Percentiles rank a stretch among this genome's conserved stretches.
These are phyloP conservation scores for Ardeotis arabs DNA, from an alignment of 2,113 vertebrate species.

Conservation along the genomic window DNA sequence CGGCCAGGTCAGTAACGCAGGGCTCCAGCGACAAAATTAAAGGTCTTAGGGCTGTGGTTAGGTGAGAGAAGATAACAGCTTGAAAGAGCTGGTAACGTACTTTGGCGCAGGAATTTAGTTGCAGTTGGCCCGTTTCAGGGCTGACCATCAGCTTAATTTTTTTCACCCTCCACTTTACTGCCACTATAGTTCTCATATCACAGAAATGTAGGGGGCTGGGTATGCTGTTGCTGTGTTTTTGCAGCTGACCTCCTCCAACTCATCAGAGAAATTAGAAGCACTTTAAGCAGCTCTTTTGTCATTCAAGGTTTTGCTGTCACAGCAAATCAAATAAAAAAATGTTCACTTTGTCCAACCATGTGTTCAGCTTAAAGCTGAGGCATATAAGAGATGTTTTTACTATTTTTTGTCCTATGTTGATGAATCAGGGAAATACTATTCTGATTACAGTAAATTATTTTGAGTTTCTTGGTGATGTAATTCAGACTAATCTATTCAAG, in stretches of 20 bases:
- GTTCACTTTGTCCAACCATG: neutral
- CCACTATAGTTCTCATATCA: neutral
- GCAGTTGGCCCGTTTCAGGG: neutral
- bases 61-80: neutral
- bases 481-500: neutral
- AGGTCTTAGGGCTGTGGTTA: neutral
- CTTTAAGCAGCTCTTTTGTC: neutral
- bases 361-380: neutral
- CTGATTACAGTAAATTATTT: neutral
- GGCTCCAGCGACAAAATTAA: neutral
- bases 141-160: neutral
- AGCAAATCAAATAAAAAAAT: neutral
- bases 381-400: neutral
- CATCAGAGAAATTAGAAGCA: neutral
- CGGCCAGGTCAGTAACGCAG: fast-evolving
- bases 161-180: fast-evolving
- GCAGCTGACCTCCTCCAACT: neutral
- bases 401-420: neutral
- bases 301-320: neutral
- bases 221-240: neutral
- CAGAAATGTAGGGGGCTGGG: neutral
- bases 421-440: neutral
- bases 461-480: neutral
- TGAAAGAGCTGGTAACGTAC: neutral
- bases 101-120: neutral